Evolutionary conservation across 1,140 invertebrate genomes (phyloP), one percentile per base, ranked within the genome.

Genomic region (Lethocerus indicus): DNA sequence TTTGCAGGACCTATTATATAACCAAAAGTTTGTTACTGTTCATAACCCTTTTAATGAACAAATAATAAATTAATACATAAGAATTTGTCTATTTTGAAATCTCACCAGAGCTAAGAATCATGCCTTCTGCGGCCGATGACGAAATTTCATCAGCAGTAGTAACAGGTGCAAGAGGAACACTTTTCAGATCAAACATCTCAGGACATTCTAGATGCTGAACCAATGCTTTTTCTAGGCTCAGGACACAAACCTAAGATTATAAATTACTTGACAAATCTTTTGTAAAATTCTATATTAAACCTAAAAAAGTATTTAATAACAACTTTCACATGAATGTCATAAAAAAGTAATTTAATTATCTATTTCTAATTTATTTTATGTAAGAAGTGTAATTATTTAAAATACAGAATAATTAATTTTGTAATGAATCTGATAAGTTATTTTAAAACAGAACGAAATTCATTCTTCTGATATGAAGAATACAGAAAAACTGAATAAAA

Each of bases 161-260:
- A 41, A 71, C 68, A 53, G 66, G 59, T 2, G 79, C 79, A 3
- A 87, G 70, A 16, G 91, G 89, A 5, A 95, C 85, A 23, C 79
- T 70, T 59, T 81, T 85, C 27, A 98, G 76, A 64, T 98, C 92
- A 67, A 99, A 98, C 5, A 82, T 71, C 20, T 71, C 69, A 36
- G 81, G 75, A 2, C 80, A 68, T 2, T 76, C 74, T n/a, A 86
- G 71, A 60, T 98, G 96, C 55, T 86, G 79, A 27, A 78, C 70
- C 5, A 98, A 64, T 2, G 90, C 81, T 55, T 82, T 78, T 62
- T 98, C 94, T 9, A 98, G 68, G 43, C 83, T 79, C 9, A 86
- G 76, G 44, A 90, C 71, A 0, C 90, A 92, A 12, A 89, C 79
- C 62, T 81, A 35, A 47, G 27, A n/a, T n/a, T n/a, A n/a, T n/a